phyloP scores from a whole-genome alignment of 2,113 vertebrate genomes.

The Atlantisia rogersi region DNA sequence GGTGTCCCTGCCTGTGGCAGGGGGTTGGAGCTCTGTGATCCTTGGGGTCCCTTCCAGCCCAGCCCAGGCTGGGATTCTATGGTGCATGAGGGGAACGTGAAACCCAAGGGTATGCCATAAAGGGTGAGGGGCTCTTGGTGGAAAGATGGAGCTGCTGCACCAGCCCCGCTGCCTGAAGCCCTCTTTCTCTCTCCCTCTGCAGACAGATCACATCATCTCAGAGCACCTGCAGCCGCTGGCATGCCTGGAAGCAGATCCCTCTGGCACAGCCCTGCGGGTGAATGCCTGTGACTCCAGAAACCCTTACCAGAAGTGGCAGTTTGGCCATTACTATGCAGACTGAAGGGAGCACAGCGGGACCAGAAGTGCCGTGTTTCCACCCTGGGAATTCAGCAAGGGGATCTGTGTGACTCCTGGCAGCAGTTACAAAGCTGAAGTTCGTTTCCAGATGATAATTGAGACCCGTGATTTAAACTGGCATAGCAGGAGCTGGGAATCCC shows the following conservation, averaged over 20 bases:
- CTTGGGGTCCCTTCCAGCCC: too few species aligned
- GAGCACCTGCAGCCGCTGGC: constrained; percentile 68
- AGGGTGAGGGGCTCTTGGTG: not conserved
- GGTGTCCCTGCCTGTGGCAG: too few species aligned
- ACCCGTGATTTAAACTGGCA: not conserved
- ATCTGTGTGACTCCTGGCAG: not conserved
- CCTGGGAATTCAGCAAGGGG: not conserved
- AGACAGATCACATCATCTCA: constrained; percentile 84
- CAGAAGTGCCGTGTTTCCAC: not conserved
- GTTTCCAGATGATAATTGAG: not conserved
- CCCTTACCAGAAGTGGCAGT: constrained; percentile 89
- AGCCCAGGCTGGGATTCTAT: too few species aligned
- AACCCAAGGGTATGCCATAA: not conserved
- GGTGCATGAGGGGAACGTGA: not conserved
- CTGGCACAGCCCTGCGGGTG: constrained; percentile 56
- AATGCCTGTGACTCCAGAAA: constrained; percentile 76
- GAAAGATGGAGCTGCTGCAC: not conserved
- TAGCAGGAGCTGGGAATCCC: not conserved
- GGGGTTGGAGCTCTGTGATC: too few species aligned
- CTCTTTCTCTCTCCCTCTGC: not conserved
- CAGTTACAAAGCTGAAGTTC: not conserved
- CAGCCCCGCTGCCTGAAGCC: not conserved
- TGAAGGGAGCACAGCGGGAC: constrained; percentile 39
- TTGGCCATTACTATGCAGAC: constrained; percentile 82
- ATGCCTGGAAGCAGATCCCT: constrained; percentile 81